Percentiles rank a stretch among this genome's conserved stretches.
Conservation (phyloP, 2,113 vertebrate genomes). For the Clupea harengus region DNA sequence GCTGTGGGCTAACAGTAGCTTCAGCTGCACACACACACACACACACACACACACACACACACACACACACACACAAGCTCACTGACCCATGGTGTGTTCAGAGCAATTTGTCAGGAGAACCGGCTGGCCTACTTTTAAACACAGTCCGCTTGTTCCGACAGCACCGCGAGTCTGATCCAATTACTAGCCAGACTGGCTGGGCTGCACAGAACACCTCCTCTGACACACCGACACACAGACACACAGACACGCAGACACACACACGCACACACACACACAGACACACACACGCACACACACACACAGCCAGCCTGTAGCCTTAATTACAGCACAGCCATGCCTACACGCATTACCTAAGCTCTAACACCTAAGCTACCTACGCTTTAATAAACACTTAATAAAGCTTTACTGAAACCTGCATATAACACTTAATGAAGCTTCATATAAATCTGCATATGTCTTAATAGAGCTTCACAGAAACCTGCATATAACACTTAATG, state of each 20-base stretch:
- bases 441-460: no score
- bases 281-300: neutral
- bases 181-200: conserved; percentile 28
- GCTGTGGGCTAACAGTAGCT: neutral
- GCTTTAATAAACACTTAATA: neutral
- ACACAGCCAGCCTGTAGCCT: neutral
- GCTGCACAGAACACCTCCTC: neutral
- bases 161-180: conserved; percentile 27
- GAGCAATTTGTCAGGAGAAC: conserved; percentile 44
- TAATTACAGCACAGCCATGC: neutral
- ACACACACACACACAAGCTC: conserved; percentile 7
- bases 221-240: neutral
- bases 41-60: neutral
- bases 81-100: conserved; percentile 36
- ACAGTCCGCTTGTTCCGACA: conserved; percentile 25
- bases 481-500: neutral
- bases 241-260: neutral
- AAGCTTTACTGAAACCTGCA: neutral
- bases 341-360: neutral
- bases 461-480: no score
- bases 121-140: conserved; percentile 42
- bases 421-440: neutral
- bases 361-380: neutral
- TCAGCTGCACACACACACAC: neutral
- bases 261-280: neutral